Conservation (phyloP, 1,140 invertebrate genomes). For the Orchesella cincta region DNA sequence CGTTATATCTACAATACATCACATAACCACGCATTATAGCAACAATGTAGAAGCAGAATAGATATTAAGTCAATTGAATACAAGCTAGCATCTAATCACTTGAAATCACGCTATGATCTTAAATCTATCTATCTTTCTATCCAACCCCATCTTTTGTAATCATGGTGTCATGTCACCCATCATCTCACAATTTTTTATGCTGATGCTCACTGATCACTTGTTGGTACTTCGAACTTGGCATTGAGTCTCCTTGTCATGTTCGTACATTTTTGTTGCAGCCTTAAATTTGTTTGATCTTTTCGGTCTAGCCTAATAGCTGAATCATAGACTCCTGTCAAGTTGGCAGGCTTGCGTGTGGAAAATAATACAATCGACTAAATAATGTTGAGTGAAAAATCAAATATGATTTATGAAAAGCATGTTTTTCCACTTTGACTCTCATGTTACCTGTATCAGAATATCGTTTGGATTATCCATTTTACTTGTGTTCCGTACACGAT, state of each 20-base stretch:
- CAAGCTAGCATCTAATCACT: not conserved
- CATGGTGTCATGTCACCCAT: constrained; percentile 5
- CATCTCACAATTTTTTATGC: not conserved
- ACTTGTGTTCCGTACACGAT: too few relatives aligned
- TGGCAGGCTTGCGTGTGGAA: constrained; percentile 15
- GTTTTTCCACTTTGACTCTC: too few relatives aligned
- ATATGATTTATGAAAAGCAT: too few relatives aligned
- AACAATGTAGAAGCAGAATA: not conserved
- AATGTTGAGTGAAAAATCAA: not conserved
- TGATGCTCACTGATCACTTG: not conserved
- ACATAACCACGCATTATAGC: too few relatives aligned
- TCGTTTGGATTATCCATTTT: too few relatives aligned
- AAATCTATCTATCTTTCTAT: too few relatives aligned
- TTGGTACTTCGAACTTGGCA: too few relatives aligned
- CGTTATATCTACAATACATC: too few relatives aligned
- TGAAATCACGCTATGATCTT: not conserved
- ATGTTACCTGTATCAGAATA: too few relatives aligned
- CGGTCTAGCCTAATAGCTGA: not conserved
- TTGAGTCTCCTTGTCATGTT: not conserved
- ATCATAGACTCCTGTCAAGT: constrained; percentile 12
- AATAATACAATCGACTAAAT: not conserved
- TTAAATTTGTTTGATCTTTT: not conserved
- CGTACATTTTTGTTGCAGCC: not conserved
- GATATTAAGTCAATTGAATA: not conserved
- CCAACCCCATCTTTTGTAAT: not conserved